Percentiles rank a stretch among this genome's conserved stretches.
phyloP scores from a whole-genome alignment of 2,888 invertebrate genomes.

The Drepana falcataria region DNA sequence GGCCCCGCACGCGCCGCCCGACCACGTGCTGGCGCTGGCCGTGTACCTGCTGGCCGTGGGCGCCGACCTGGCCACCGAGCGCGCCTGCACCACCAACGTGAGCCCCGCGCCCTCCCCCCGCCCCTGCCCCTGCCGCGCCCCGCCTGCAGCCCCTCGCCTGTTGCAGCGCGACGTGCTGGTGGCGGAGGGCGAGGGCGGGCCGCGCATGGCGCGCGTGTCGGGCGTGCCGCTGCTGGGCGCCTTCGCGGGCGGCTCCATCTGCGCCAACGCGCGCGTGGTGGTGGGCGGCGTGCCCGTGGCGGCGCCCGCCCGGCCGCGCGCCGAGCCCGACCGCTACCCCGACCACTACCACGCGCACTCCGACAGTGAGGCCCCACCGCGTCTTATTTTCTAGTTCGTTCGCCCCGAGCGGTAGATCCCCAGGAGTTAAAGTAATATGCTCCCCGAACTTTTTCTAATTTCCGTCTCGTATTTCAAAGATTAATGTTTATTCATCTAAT shows the following conservation, averaged over 20 bases:
- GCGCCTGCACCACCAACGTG: constrained; percentile 10
- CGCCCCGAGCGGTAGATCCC: too few relatives aligned
- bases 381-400: too few relatives aligned
- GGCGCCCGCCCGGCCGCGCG: constrained; percentile 10
- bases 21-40: constrained; percentile 92
- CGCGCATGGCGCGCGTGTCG: constrained; percentile 19
- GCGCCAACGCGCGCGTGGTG: constrained; percentile 85
- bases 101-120: too few relatives aligned
- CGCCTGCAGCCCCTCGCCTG: too few relatives aligned
- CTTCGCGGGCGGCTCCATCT: constrained; percentile 85
- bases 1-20: constrained; percentile 78
- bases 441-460: too few relatives aligned
- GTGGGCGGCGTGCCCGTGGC: constrained; percentile 80
- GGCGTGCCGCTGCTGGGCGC: constrained; percentile 75
- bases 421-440: too few relatives aligned
- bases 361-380: constrained; percentile 20
- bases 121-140: too few relatives aligned
- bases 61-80: constrained; percentile 70
- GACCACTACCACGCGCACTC: constrained; percentile 24
- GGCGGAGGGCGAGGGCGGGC: constrained; percentile 21
- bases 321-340: constrained; percentile 16
- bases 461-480: too few relatives aligned
- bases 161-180: constrained; percentile 41
- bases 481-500: too few relatives aligned
- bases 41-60: constrained; percentile 93